These are phyloP conservation scores for Dendroctonus ponderosae DNA, from an alignment of 1,140 invertebrate species.

Conservation along the genomic window DNA sequence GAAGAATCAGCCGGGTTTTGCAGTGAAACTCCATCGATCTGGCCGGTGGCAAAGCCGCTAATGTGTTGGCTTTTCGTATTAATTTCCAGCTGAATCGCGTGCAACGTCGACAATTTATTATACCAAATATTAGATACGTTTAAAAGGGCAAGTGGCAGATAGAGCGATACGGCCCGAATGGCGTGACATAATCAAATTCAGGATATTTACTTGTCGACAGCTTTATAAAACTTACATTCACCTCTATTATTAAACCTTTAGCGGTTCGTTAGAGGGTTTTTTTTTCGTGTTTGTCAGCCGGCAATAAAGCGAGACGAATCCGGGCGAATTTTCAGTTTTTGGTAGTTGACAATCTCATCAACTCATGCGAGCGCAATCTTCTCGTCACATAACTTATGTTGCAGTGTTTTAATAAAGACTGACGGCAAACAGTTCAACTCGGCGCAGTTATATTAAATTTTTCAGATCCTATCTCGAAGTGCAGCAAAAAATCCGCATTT, in stretches of 20 bases:
- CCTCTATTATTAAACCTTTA: conserved; percentile 33
- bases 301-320: too few relatives aligned
- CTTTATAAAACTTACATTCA: conserved; percentile 40
- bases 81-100: conserved; percentile 18
- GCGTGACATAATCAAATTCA: conserved; percentile 39
- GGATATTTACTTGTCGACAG: conserved; percentile 42
- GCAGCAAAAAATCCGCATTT: conserved; percentile 32
- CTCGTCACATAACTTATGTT: conserved; percentile 7
- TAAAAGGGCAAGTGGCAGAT: conserved; percentile 41
- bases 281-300: background rate
- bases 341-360: too few relatives aligned
- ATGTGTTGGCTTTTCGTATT: conserved; percentile 28
- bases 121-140: conserved; percentile 38
- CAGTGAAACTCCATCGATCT: too few relatives aligned
- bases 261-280: background rate
- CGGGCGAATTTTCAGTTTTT: too few relatives aligned
- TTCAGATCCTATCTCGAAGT: conserved; percentile 32
- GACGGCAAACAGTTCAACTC: conserved; percentile 14
- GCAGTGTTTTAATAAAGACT: conserved; percentile 21
- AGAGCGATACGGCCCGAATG: conserved; percentile 34
- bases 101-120: conserved; percentile 28
- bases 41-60: background rate
- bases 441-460: conserved; percentile 32
- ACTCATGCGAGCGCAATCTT: background rate
- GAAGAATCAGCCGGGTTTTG: too few relatives aligned